Evolutionary conservation across 2,113 vertebrate species (phyloP).

Genomic region (Actenoides hombroni): DNA sequence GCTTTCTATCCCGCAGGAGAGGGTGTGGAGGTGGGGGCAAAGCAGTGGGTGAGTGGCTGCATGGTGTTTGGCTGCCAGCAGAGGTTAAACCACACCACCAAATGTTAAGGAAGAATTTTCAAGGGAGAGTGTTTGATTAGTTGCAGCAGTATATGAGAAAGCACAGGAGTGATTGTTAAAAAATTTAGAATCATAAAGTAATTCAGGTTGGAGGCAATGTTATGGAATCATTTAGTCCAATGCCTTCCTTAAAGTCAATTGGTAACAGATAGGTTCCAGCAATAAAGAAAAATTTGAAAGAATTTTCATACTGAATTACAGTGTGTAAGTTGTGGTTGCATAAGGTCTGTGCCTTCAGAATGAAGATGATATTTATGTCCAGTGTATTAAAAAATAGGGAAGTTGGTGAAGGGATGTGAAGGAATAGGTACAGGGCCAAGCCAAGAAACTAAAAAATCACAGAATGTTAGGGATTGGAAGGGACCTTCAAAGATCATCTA

Average conservation of each 20-base stretch:
- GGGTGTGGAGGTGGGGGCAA: too few relatives aligned
- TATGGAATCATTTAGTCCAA: neutral
- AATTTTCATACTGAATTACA: neutral
- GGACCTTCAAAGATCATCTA: too few relatives aligned
- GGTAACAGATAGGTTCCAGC: neutral
- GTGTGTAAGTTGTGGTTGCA: neutral
- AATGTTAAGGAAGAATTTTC: neutral
- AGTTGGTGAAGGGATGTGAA: neutral
- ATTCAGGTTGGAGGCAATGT: rapidly evolving
- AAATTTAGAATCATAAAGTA: neutral
- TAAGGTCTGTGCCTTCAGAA: neutral
- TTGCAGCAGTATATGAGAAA: neutral
- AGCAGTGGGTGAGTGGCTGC: too few relatives aligned
- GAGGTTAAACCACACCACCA: neutral
- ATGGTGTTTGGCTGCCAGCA: too few relatives aligned
- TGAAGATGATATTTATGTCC: neutral
- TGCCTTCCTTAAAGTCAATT: neutral
- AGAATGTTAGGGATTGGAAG: too few relatives aligned
- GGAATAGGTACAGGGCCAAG: neutral
- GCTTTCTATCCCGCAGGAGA: too few relatives aligned
- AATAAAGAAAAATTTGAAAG: neutral
- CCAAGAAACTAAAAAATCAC: neutral
- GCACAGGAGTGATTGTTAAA: neutral
- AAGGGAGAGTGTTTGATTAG: neutral
- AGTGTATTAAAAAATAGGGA: neutral